Base-by-base conservation (phyloP, 2,113 vertebrate genomes). In the Trochalopteron elliotii region DNA sequence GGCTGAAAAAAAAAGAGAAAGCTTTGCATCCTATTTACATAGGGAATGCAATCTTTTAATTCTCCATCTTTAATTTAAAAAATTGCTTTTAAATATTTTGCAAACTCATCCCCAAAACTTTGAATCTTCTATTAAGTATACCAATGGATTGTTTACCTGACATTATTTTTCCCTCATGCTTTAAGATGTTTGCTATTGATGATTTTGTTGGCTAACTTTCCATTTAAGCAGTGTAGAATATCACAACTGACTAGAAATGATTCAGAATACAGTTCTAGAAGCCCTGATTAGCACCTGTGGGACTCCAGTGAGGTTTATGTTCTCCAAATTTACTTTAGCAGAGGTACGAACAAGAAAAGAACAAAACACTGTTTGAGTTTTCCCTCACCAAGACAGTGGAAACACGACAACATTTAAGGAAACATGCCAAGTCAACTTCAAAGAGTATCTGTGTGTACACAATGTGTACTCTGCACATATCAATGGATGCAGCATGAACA, bases 21-120 rank as follows among this genome's bases (percentile, higher is more conserved):
- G 12, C 3, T 77, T 86, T 90, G 12, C 24, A 60, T 87, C 25
- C 7, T 40, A 22, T 81, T 81, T 63, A 47, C 5, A 15, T 5
- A 37, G 3, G 3, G 4, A 87, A 75, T 57, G 10, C 4, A 42
- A 12, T 45, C 27, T 33, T 69, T 82, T 69, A 35, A 4, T 42
- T 85, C 17, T 72, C 40, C 7, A 40, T 37, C 17, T 94, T 84
- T 86, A 68, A 77, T 82, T 92, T 83, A 85, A 87, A 65, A 9
- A 65, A 65, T 37, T 83, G 4, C 2, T 76, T 85, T 37, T 49
- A 83, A 88, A 92, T 80, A 83, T 69, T 94, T 95, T 76, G 69
- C 42, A 61, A 89, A 71, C 14, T 68, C 14, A 35, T 23, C 63
- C 8, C n/a, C 7, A 74, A 78, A 67, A 19, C 23, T 68, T 87